Evolutionary conservation across 2,113 vertebrate species (phyloP).

Genomic region (Trinectes maculatus): DNA sequence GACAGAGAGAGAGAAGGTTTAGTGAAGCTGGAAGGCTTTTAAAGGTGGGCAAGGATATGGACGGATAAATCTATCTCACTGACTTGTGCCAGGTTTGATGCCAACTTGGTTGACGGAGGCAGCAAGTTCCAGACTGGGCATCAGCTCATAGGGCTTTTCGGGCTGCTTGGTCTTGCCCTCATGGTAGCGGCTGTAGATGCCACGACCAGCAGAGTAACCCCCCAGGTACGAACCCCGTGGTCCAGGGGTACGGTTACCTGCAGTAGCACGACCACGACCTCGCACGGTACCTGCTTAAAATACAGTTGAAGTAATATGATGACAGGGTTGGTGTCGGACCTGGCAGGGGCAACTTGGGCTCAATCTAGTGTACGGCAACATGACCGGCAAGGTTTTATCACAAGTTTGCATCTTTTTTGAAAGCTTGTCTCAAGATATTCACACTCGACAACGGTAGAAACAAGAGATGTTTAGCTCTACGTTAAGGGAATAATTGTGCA

Average conservation of each 20-base stretch:
- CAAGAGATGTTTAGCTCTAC: not conserved
- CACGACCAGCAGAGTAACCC: constrained; percentile 97
- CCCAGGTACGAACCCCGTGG: constrained; percentile 97
- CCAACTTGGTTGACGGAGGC: constrained; percentile 90
- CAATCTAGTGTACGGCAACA: not conserved
- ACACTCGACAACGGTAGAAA: not conserved
- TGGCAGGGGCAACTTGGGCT: constrained; percentile 20
- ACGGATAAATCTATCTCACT: constrained; percentile 82
- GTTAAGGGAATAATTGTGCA: not conserved
- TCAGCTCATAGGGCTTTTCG: constrained; percentile 95
- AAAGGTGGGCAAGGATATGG: constrained; percentile 55
- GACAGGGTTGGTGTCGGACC: constrained; percentile 57
- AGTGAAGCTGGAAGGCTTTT: constrained; percentile 30
- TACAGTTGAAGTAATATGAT: constrained; percentile 79
- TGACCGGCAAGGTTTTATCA: constrained; percentile 1
- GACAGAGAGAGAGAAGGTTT: constrained; percentile 27
- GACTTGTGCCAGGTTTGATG: constrained; percentile 97
- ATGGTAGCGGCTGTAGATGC: constrained; percentile 99
- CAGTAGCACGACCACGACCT: constrained; percentile 94
- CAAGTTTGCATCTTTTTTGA: constrained; percentile 13
- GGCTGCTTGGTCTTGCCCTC: constrained; percentile 97
- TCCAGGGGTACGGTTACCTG: constrained; percentile 93
- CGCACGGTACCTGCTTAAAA: constrained; percentile 98
- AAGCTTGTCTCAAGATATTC: constrained; percentile 8
- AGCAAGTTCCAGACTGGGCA: constrained; percentile 93